Evolutionary conservation across 2,797 vertebrate species (phyloP).

Genomic region (Ataeniobius toweri): DNA sequence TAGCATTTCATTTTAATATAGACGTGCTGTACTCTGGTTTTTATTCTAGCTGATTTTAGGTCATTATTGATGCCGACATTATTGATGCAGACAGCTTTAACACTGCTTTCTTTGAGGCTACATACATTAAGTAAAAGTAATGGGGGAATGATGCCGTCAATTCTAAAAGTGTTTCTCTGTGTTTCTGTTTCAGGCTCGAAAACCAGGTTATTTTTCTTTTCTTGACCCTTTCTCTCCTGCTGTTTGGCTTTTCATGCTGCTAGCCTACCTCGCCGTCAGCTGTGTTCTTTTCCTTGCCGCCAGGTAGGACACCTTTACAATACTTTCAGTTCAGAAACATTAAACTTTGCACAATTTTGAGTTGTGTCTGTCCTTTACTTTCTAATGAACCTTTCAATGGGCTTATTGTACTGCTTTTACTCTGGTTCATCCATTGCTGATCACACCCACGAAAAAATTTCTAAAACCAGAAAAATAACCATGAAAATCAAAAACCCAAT

Average conservation of each 20-base stretch:
- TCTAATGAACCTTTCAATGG: not conserved
- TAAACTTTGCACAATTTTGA: not conserved
- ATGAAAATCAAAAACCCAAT: too few relatives aligned
- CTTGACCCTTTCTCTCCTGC: conserved; percentile 93
- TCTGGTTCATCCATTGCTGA: not conserved
- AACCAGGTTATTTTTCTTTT: conserved; percentile 94
- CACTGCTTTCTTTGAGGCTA: not conserved
- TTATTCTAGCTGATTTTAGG: not conserved
- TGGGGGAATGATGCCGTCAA: not conserved
- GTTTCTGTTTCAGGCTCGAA: conserved; percentile 82
- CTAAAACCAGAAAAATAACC: not conserved
- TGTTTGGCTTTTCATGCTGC: conserved; percentile 94
- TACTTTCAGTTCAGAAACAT: not conserved
- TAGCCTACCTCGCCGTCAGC: conserved; percentile 93
- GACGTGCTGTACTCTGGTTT: not conserved
- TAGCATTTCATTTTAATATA: not conserved
- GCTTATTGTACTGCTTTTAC: not conserved
- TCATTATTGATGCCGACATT: not conserved
- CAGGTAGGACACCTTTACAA: conserved; percentile 76
- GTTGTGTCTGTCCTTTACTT: not conserved
- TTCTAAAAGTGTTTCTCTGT: not conserved
- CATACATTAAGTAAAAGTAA: not conserved
- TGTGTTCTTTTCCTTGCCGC: conserved; percentile 93
- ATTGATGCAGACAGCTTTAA: not conserved
- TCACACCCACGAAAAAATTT: not conserved